These are phyloP conservation scores for Indicator maculatus DNA, from an alignment of 2,113 vertebrate species.

Conservation along the genomic window DNA sequence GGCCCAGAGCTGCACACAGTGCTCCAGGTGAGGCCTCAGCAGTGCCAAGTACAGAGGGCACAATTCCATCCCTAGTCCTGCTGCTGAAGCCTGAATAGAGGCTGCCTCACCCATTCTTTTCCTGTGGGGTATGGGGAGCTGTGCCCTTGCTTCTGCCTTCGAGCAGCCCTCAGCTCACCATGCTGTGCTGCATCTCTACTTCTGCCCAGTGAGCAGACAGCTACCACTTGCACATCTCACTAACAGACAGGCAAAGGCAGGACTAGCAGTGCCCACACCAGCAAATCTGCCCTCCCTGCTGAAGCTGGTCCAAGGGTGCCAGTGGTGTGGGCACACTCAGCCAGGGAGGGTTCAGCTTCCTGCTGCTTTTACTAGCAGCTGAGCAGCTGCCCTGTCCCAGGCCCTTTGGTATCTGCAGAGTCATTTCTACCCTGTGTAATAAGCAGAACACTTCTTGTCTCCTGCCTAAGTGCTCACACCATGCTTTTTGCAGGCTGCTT, in stretches of 20 bases:
- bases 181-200: neutral
- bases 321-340: neutral
- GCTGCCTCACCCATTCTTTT: neutral
- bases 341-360: neutral
- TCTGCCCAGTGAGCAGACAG: fast-evolving
- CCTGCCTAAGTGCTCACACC: neutral
- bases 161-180: neutral
- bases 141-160: neutral
- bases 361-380: neutral
- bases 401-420: neutral
- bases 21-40: no score
- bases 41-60: no score
- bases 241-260: neutral
- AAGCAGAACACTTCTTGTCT: neutral
- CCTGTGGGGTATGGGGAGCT: neutral
- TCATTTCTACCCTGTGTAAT: neutral
- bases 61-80: neutral
- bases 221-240: neutral
- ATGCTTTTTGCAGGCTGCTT: neutral
- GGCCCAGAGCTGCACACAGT: no score
- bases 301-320: neutral
- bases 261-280: neutral
- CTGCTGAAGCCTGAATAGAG: neutral
- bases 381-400: neutral
- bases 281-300: neutral